Evolutionary conservation across 1,140 invertebrate genomes (phyloP), one percentile per base, ranked within the genome.

Genomic region (Antheraea pernyi): DNA sequence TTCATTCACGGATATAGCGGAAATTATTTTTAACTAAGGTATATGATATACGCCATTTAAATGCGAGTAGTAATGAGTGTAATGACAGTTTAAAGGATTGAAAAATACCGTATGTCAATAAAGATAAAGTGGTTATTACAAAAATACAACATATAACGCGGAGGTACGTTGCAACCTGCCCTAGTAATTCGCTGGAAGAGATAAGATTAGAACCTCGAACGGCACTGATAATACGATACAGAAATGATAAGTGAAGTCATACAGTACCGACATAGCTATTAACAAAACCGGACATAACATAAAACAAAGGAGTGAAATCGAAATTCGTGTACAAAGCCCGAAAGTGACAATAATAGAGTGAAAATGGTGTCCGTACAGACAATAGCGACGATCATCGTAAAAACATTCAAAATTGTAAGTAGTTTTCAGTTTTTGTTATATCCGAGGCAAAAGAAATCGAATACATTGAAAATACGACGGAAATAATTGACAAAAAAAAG

Each of bases 321-420:
- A 69, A 16, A 42, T 39, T 46, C 11, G 39, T 65, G 30, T 65
- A 46, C 0, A 13, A 7, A n/a, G 65, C 69, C 74, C 65, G 66
- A 71, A 64, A 78, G 73, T 75, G 75, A 59, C 70, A 66, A 16
- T 67, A 62, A 77, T 76, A 63, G 53, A 80, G 77, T 80, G 80
- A 95, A 90, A 93, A 96, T 96, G 95, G 95, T 95, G 81, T 96
- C 95, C 69, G 92, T 96, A 68, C 94, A 96, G 81, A 96, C 95
- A 59, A 95, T 97, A 76, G 96, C 95, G 69, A 95, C 95, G 46
- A 95, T 97, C 70, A 94, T 96, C 79, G 94, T 97, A 74, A 97
- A 97, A 94, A 92, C 95, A 18, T 89, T 97, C 19, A 97, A 97
- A 92, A 90, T 97, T 94, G 96, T 97, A 92, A 95, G 95, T 93